Evolutionary conservation across 64 coral and sea anemone species (phyloP), one percentile per base, ranked within the genome.

Genomic region (Pocillopora damicornis): DNA sequence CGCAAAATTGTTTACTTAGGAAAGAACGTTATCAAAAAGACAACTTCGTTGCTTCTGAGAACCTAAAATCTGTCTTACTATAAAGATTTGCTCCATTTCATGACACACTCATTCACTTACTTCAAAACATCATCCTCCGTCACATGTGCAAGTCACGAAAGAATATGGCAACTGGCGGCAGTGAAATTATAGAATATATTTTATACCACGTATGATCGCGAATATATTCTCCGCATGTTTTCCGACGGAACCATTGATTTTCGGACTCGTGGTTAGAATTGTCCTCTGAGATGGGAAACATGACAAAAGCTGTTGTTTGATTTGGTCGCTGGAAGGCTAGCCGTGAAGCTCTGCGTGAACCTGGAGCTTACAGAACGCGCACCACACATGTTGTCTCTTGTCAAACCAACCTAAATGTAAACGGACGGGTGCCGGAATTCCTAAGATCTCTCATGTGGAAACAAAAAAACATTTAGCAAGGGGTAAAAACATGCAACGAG

Each of bases 371-470:
- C 81, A 85, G 35, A 23, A 72, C 81, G 57, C 17, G 65, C 64
- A 85, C 64, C 81, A 65, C 51, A 18, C 42, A n/a, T 85, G 63
- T 85, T 85, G 71, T 85, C 8, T 15, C 67, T 25, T 20, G 37
- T n/a, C 11, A 73, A 51, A 42, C 63, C 64, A 85, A 85, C 37
- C 35, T 85, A 58, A 42, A 20, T 13, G 81, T 85, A 66, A 73
- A 85, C 38, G 18, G 2, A 13, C 63, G 2, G 81, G 63, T 72
- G 38, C 61, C 37, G 68, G 45, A 73, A 67, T 30, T 85, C 38
- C 81, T 72, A 17, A 20, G 51, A 72, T 73, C 72, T 72, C 0
- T 85, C 22, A 37, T 64, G 17, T 16, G 1, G 6, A 17, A 7
- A 30, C 5, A 35, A 30, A 36, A 35, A 83, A 66, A 35, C 45